Evolutionary conservation across 2,797 vertebrate species (phyloP), one percentile per base, ranked within the genome.

Genomic region (Distichodus sexfasciatus): DNA sequence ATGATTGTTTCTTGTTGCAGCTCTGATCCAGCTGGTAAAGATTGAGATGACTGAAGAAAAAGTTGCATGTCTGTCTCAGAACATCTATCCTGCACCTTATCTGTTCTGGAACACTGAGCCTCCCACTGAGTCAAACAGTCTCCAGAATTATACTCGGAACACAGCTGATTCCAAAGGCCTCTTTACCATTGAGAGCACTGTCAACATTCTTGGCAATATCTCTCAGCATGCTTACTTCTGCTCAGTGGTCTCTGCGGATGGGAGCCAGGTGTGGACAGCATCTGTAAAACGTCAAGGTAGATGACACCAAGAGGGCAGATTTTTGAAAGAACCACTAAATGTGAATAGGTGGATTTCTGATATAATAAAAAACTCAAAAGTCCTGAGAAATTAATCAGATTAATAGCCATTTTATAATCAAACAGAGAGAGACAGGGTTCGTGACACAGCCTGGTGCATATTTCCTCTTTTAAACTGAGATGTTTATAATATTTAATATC

Each of bases 231-330:
- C 85, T 36, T 91, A 88, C 83, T 79, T 89, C 77, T 92, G 91
- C 85, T 86, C 87, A 24, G 84, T 92, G 46, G 80, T 57, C 38
- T 88, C 91, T 0, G 85, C 86, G 0, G 90, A 92, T 75, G 84
- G 79, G 75, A 81, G 72, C 26, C 90, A 92, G 76, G 83, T 87
- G 75, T 91, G 90, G 90, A 91, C 75, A 0, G 87, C 87, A 4
- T 92, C 90, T 48, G 48, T 82, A 61, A 91, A 80, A 79, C 87
- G 85, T 8, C 87, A 88, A 88, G 90, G 91, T 92, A 72, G n/a
- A n/a, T n/a, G n/a, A n/a, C n/a, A n/a, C n/a, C n/a, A n/a, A n/a
- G n/a, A n/a, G n/a, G n/a, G n/a, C n/a, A n/a, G n/a, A n/a, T n/a
- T n/a, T n/a, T n/a, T n/a, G n/a, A n/a, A n/a, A n/a, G n/a, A n/a